phyloP scores from a whole-genome alignment of 2,888 invertebrate species.

The Epistrophella euchroma region DNA sequence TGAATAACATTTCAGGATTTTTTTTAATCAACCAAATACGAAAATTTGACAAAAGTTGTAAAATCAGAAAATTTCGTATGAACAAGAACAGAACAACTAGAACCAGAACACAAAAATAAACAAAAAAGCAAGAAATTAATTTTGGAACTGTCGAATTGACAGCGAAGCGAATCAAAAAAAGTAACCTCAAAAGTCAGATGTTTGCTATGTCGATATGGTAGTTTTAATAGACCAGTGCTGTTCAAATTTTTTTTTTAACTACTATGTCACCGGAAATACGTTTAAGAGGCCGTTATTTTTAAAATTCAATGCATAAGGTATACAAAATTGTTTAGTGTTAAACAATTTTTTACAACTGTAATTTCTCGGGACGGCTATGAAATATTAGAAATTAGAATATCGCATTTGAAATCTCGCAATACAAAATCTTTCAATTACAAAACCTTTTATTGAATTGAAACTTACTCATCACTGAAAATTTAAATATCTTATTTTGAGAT shows the following conservation, averaged over 20 bases:
- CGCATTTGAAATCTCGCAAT: too few species aligned
- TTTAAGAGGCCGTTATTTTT: not conserved
- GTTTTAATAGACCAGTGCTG: constrained; percentile 6
- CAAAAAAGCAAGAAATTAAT: constrained; percentile 59
- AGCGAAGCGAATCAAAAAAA: constrained; percentile 40
- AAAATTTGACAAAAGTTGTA: constrained; percentile 54
- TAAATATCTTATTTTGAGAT: too few species aligned
- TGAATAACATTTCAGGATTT: constrained; percentile 60
- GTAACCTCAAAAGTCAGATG: constrained; percentile 1
- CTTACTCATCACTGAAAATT: too few species aligned
- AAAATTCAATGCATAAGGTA: not conserved
- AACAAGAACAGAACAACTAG: constrained; percentile 19
- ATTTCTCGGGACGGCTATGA: too few species aligned
- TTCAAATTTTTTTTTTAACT: constrained; percentile 16
- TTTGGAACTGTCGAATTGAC: constrained; percentile 65
- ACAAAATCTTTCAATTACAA: too few species aligned
- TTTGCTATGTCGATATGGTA: constrained; percentile 39
- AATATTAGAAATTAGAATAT: too few species aligned
- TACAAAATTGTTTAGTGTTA: too few species aligned
- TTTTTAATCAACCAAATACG: constrained; percentile 26
- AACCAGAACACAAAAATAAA: constrained; percentile 69
- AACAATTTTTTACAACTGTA: too few species aligned
- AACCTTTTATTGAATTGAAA: too few species aligned
- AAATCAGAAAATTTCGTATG: constrained; percentile 52
- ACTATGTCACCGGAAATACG: not conserved